Evolutionary conservation across 1,140 invertebrate genomes (phyloP), one percentile per base, ranked within the genome.

Genomic region (Nylanderia fulva): DNA sequence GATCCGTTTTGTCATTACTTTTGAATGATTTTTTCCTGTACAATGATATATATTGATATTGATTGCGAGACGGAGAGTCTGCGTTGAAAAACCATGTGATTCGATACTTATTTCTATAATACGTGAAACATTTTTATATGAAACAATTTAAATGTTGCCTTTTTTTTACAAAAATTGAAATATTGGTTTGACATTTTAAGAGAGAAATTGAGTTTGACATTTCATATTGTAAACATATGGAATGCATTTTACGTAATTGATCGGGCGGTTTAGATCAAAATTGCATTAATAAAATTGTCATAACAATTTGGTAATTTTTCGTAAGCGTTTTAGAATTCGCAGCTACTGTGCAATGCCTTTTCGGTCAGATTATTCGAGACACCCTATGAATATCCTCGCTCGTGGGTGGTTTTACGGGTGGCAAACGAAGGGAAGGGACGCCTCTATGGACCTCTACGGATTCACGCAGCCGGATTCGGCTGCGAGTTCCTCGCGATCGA

Each of bases 401-500:
- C 77, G 82, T 88, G 87, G 87, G 66, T 87, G 85, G 86, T 74
- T 72, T 24, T 58, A 39, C 52, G 69, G 69, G 15, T 18, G 69
- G 69, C 52, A 56, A 60, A 66, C 4, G 45, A 1, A 48, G 45
- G 45, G 45, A 48, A 48, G 52, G 85, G 64, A 84, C 80, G 29
- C 29, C 3, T 48, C 66, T 45, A 84, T 11, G 39, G 24, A 79
- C 52, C 66, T 48, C 45, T 48, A 48, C 45, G 64, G 66, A 66
- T 88, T 85, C 54, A 58, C 48, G 60, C 58, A 45, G 29, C 82
- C 13, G 48, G 45, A 33, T 64, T 33, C 61, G 29, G 54, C 86
- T 87, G 83, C 75, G 45, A 66, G 84, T 52, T 71, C 74, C 64
- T 77, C 61, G 54, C 68, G 69, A 86, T 88, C 80, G 88, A 77